phyloP scores from a whole-genome alignment of 2,888 invertebrate species.

The Perdita meconis region DNA sequence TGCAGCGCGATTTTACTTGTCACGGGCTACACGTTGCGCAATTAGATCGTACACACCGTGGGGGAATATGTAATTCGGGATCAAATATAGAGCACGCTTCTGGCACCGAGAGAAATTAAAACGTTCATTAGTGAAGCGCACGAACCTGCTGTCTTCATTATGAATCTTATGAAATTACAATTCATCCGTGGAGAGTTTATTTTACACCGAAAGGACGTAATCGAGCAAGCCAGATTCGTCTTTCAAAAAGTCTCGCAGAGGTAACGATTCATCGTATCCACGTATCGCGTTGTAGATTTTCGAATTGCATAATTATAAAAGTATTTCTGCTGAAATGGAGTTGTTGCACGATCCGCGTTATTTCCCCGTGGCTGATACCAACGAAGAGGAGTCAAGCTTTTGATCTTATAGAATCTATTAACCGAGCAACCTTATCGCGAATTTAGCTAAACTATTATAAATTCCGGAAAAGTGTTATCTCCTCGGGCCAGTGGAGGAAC shows the following conservation, averaged over 20 bases:
- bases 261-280: neutral
- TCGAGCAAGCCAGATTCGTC: neutral
- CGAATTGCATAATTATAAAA: no score
- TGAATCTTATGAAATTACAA: conserved; percentile 41
- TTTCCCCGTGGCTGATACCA: no score
- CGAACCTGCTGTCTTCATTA: conserved; percentile 38
- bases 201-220: conserved; percentile 11
- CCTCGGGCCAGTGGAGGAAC: conserved; percentile 22
- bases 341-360: no score
- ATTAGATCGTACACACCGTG: conserved; percentile 26
- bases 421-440: conserved; percentile 19
- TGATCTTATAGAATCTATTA: conserved; percentile 28
- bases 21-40: conserved; percentile 11
- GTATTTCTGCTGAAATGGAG: no score
- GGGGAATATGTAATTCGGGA: neutral
- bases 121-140: conserved; percentile 19
- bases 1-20: conserved; percentile 10
- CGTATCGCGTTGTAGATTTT: no score
- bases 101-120: conserved; percentile 24
- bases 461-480: conserved; percentile 53
- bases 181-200: conserved; percentile 23
- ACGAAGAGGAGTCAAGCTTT: conserved; percentile 3
- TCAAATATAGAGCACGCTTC: conserved; percentile 30
- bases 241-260: neutral
- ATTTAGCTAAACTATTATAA: conserved; percentile 35